Conservation (phyloP, 2,797 vertebrate genomes). For the Zalophus californianus region DNA sequence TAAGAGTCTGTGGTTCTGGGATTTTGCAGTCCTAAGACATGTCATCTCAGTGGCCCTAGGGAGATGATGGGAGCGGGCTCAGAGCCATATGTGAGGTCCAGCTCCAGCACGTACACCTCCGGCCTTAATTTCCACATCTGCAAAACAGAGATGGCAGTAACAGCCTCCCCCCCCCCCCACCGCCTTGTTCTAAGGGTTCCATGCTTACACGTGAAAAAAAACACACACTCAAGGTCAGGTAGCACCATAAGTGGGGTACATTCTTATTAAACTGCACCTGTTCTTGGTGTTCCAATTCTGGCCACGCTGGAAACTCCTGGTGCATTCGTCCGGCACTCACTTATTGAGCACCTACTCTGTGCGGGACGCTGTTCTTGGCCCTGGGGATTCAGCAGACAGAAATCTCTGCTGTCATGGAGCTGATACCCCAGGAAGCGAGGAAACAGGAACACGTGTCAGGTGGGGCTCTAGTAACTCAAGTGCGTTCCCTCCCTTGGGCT, state of each 20-base stretch:
- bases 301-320: not conserved
- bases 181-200: not conserved
- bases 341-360: not conserved
- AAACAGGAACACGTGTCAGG: no score
- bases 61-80: not conserved
- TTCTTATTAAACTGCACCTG: not conserved
- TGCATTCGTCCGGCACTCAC: not conserved
- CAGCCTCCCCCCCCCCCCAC: no score
- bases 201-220: no score
- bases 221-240: not conserved
- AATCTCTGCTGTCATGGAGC: not conserved
- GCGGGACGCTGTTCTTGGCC: not conserved
- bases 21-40: not conserved
- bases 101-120: no score
- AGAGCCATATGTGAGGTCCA: not conserved
- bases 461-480: accelerated
- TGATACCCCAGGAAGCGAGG: accelerated
- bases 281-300: not conserved
- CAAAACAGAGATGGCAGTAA: not conserved
- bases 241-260: accelerated
- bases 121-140: not conserved
- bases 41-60: not conserved
- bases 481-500: not conserved
- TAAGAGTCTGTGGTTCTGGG: not conserved
- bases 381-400: not conserved